Conservation (phyloP, 2,797 vertebrate species). For the Podarcis siculus region DNA sequence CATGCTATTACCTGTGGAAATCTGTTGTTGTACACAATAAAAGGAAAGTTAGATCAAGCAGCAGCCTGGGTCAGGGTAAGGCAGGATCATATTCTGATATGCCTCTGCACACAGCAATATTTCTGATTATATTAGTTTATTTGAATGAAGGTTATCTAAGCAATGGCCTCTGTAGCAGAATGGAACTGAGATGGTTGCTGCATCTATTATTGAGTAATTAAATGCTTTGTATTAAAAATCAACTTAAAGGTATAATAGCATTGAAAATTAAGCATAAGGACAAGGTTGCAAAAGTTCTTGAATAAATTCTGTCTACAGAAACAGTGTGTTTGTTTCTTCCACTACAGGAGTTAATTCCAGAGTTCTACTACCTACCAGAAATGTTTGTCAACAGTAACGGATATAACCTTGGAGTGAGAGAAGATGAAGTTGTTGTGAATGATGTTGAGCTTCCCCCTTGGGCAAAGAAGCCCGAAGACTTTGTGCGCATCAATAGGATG, state of each 20-base stretch:
- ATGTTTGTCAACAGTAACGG: conserved; percentile 98
- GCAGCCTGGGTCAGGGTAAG: neutral
- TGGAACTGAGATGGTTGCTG: neutral
- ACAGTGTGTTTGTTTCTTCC: conserved; percentile 42
- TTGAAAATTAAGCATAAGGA: conserved; percentile 10
- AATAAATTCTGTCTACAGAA: conserved; percentile 11
- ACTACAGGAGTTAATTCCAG: conserved; percentile 92
- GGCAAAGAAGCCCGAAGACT: conserved; percentile 97
- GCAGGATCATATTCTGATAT: neutral
- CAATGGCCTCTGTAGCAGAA: neutral
- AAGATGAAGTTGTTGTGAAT: conserved; percentile 87
- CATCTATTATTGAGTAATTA: neutral
- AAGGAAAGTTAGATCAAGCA: neutral
- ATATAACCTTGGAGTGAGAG: conserved; percentile 90
- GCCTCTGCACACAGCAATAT: neutral
- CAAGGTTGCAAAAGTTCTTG: conserved; percentile 16
- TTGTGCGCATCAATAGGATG: conserved; percentile 97
- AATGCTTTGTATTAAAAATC: conserved; percentile 5
- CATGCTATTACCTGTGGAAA: too few relatives aligned
- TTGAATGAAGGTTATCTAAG: neutral
- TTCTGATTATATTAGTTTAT: neutral
- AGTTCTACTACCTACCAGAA: conserved; percentile 98
- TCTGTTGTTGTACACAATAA: too few relatives aligned
- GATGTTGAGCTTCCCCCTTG: conserved; percentile 94
- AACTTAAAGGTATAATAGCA: neutral